Evolutionary conservation across 1,140 invertebrate species (phyloP).

Genomic region (Melanaphis sacchari): DNA sequence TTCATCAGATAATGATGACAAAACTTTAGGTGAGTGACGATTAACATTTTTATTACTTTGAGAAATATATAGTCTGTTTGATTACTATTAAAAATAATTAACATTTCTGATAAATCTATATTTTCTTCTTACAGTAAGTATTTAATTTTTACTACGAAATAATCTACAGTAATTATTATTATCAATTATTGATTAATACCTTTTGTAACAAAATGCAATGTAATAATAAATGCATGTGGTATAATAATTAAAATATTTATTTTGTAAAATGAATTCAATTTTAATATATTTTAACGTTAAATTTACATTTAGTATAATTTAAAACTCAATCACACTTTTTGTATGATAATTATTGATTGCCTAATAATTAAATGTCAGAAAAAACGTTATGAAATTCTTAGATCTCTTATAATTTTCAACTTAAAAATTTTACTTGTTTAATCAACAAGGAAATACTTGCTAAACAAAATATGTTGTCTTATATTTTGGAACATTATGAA

Average conservation of each 20-base stretch:
- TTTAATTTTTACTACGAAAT: not conserved
- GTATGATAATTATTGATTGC: no score
- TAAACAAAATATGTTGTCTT: no score
- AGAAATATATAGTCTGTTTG: not conserved
- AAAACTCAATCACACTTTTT: no score
- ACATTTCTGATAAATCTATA: not conserved
- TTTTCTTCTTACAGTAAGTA: not conserved
- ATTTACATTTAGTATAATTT: no score
- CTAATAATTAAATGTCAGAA: no score
- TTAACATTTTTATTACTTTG: not conserved
- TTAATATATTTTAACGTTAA: not conserved
- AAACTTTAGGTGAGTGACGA: not conserved
- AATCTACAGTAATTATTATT: not conserved
- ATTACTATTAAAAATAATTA: not conserved
- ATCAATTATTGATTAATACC: constrained; percentile 2
- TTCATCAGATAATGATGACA: not conserved
- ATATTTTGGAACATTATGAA: no score
- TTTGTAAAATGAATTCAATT: not conserved
- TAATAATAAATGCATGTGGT: not conserved
- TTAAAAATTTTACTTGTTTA: no score
- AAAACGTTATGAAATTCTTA: no score
- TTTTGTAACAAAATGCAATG: not conserved
- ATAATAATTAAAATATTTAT: not conserved
- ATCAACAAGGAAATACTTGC: no score
- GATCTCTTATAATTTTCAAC: no score